These are phyloP conservation scores for Lonchura striata DNA, from an alignment of 2,113 vertebrate species.

Conservation along the genomic window DNA sequence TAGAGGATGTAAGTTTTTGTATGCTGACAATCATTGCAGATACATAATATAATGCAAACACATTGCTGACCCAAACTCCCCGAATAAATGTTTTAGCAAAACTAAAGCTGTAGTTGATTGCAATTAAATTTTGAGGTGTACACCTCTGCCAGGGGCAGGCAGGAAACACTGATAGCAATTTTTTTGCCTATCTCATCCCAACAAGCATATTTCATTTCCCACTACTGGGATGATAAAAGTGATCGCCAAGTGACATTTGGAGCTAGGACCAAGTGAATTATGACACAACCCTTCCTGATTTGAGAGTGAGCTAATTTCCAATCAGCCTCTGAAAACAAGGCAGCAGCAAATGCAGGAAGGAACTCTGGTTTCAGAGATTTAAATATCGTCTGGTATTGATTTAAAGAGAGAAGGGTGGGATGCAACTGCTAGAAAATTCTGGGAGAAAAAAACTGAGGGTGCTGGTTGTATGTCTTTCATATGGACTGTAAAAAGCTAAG, in stretches of 20 bases:
- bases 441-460: not conserved
- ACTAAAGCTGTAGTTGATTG: not conserved
- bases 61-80: not conserved
- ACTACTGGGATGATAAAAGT: not conserved
- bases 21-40: not conserved
- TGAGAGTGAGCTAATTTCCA: conserved; percentile 43
- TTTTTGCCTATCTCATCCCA: not conserved
- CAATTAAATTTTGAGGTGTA: not conserved
- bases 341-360: conserved; percentile 12
- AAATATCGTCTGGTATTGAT: conserved; percentile 42
- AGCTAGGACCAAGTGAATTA: conserved; percentile 33
- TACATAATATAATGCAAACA: not conserved
- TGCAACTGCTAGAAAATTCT: not conserved
- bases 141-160: not conserved
- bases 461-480: not conserved
- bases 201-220: conserved; percentile 31
- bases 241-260: not conserved
- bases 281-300: conserved; percentile 33
- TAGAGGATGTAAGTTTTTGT: not conserved
- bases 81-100: not conserved
- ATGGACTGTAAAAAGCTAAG: not conserved
- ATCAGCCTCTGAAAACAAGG: conserved; percentile 7
- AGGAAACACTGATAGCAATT: not conserved
- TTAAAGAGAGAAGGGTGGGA: conserved; percentile 18
- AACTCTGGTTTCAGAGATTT: conserved; percentile 28